A percentile compares a stretch with the other conserved stretches of the same genome.
phyloP scores from a whole-genome alignment of 2,113 vertebrate genomes.

The Columbina picui region DNA sequence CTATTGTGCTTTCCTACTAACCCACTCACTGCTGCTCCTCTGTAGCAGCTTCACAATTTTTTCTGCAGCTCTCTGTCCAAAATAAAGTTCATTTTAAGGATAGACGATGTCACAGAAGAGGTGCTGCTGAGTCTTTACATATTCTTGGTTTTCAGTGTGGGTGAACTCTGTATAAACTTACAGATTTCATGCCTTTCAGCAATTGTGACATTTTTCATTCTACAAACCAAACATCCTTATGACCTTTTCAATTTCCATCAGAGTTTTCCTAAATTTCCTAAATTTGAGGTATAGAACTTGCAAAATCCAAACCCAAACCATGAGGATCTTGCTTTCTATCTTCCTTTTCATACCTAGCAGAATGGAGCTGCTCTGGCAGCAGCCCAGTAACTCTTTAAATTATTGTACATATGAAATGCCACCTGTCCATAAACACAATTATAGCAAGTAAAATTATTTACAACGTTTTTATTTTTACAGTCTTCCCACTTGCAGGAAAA shows the following conservation, averaged over 20 bases:
- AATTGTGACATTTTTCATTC: neutral
- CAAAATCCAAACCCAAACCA: neutral
- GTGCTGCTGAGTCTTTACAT: neutral
- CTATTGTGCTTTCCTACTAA: neutral
- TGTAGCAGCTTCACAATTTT: neutral
- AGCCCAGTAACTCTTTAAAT: neutral
- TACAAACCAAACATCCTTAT: neutral
- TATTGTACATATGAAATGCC: neutral
- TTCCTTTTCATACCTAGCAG: neutral
- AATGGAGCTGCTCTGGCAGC: neutral
- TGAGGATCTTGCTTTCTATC: neutral
- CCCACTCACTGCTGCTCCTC: neutral
- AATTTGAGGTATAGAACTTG: neutral
- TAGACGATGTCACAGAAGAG: neutral
- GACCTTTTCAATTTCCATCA: neutral
- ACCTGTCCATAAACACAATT: neutral
- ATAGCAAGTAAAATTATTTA: neutral
- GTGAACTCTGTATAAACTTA: neutral
- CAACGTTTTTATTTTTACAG: neutral
- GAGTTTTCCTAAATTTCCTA: neutral
- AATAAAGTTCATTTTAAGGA: neutral
- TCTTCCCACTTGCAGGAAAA: neutral
- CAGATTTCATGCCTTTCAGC: neutral
- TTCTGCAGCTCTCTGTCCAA: neutral
- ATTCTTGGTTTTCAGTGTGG: neutral